Evolutionary conservation across 1,140 invertebrate genomes (phyloP).

Genomic region (Brachionus sp.): DNA sequence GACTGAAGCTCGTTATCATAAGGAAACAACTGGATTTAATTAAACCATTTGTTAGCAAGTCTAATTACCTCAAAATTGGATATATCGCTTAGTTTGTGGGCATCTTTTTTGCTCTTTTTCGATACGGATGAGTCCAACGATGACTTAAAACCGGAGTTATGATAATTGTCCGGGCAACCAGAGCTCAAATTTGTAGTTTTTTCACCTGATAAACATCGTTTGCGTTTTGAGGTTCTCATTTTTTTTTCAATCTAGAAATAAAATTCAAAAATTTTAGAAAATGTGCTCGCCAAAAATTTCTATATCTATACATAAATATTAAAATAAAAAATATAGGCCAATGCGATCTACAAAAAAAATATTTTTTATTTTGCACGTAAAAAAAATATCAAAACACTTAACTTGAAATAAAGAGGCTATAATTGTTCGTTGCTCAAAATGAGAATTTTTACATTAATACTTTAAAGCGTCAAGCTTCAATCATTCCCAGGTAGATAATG

Average conservation of each 20-base stretch:
- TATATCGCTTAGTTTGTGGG: conserved; percentile 8
- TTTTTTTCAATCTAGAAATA: not conserved
- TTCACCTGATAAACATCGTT: conserved; percentile 11
- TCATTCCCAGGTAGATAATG: not conserved
- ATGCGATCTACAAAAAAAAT: not conserved
- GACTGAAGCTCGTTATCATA: not conserved
- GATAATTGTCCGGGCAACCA: not conserved
- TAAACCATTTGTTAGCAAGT: conserved; percentile 11
- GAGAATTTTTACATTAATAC: not conserved
- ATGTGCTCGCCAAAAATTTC: not conserved
- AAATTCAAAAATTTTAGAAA: conserved; percentile 9
- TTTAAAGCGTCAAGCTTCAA: not conserved
- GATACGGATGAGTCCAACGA: not conserved
- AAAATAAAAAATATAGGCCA: not conserved
- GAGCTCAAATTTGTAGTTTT: not conserved
- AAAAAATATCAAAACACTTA: not conserved
- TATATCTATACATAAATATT: not conserved
- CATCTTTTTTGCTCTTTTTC: conserved; percentile 10
- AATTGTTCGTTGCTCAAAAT: not conserved
- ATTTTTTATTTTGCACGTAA: not conserved
- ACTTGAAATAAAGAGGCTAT: not conserved
- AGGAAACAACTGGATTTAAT: conserved; percentile 28
- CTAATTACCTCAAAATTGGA: conserved; percentile 25
- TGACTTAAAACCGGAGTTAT: not conserved
- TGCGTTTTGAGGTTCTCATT: conserved; percentile 20